A percentile compares a stretch with the other conserved stretches of the same genome.
These are phyloP conservation scores for Chionomys nivalis DNA, from an alignment of 2,113 vertebrate genomes.

Conservation along the genomic window DNA sequence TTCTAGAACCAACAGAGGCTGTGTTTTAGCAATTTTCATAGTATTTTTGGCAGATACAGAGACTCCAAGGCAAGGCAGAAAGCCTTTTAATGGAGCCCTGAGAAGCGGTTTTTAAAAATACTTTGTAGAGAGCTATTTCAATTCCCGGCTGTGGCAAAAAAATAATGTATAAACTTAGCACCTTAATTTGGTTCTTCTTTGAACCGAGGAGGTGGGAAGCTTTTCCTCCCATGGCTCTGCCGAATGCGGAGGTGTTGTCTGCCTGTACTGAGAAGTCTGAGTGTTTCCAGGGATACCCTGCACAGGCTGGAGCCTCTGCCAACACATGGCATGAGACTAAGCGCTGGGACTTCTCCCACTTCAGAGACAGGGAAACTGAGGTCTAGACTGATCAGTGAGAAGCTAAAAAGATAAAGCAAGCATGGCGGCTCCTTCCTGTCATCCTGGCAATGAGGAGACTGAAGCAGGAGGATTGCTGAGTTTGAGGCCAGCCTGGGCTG, in stretches of 20 bases:
- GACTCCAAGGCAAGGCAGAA: conserved; percentile 48
- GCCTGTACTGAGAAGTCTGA: accelerated
- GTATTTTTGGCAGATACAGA: conserved; percentile 63
- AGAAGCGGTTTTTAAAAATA: conserved; percentile 77
- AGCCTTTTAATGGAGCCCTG: conserved; percentile 60
- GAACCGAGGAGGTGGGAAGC: conserved; percentile 31
- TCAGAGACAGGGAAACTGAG: neutral
- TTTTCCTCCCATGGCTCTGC: neutral
- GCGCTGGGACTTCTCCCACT: neutral
- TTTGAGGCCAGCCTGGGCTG: neutral
- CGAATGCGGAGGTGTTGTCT: neutral
- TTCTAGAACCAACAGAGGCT: neutral
- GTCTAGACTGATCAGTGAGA: neutral
- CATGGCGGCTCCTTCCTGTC: neutral
- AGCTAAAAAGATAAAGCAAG: neutral
- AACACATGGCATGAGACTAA: accelerated
- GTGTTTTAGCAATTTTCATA: conserved; percentile 57
- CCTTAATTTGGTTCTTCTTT: conserved; percentile 48
- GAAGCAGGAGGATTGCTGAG: neutral
- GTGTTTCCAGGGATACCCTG: neutral
- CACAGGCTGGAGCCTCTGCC: neutral
- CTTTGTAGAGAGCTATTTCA: conserved; percentile 77
- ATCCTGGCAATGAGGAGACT: too few species aligned
- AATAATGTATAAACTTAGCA: conserved; percentile 58
- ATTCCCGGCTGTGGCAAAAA: conserved; percentile 63